Percentiles rank a stretch among this genome's conserved stretches.
phyloP scores from a whole-genome alignment of 2,797 vertebrate genomes.

The Danio jaintianensis region DNA sequence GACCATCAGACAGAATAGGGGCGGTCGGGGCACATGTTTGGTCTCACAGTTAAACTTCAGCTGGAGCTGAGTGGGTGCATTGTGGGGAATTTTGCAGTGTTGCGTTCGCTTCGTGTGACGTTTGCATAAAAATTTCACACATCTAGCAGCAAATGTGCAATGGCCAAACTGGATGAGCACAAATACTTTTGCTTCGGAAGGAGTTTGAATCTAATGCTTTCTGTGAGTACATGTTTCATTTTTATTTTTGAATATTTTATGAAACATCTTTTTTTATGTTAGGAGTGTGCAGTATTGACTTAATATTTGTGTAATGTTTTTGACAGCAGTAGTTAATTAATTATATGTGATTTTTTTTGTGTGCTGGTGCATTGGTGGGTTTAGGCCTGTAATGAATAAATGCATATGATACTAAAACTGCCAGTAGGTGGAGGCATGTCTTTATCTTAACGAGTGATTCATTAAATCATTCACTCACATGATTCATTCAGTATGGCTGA shows the following conservation, averaged over 20 bases:
- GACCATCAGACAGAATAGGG: constrained; percentile 13
- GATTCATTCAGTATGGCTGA: no score
- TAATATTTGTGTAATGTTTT: no score
- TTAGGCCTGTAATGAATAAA: no score
- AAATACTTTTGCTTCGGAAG: constrained; percentile 21
- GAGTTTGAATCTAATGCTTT: constrained; percentile 21
- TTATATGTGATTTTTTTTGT: no score
- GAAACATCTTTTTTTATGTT: not conserved
- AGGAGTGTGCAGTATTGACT: no score
- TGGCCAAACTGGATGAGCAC: constrained; percentile 9
- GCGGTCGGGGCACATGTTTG: not conserved
- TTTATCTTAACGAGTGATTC: no score
- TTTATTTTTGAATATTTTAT: not conserved
- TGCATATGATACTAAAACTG: no score
- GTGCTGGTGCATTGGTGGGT: no score
- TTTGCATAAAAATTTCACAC: constrained; percentile 29
- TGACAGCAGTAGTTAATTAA: no score
- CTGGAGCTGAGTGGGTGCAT: constrained; percentile 24
- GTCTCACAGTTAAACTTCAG: constrained; percentile 31
- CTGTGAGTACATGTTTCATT: constrained; percentile 1
- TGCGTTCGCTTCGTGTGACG: constrained; percentile 17
- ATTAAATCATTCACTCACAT: no score
- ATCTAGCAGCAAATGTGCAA: constrained; percentile 32
- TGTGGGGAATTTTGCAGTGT: constrained; percentile 33
- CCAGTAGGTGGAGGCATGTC: no score